phyloP scores from a whole-genome alignment of 2,113 vertebrate species.

The Corythornis madagascariensis region DNA sequence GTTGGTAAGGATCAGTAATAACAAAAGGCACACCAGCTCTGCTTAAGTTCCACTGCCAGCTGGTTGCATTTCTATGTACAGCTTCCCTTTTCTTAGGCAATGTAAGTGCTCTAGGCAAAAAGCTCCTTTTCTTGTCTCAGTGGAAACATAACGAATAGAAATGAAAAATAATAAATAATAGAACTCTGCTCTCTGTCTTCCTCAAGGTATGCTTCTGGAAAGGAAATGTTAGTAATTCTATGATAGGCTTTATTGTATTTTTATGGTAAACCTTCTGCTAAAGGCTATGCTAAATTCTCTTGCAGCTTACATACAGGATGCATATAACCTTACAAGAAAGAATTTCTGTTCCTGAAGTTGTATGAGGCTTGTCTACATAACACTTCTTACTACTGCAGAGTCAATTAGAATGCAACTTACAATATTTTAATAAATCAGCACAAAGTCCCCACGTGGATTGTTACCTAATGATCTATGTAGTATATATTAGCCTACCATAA shows the following conservation, averaged over 20 bases:
- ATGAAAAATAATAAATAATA: background rate
- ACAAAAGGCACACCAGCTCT: background rate
- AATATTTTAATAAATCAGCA: background rate
- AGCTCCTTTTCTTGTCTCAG: background rate
- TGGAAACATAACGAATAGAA: background rate
- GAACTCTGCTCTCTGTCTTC: background rate
- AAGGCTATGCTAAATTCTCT: background rate
- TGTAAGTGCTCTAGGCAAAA: background rate
- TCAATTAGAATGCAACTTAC: background rate
- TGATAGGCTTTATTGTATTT: background rate
- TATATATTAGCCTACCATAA: background rate
- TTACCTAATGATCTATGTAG: conserved; percentile 1
- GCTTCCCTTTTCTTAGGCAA: background rate
- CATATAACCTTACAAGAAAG: background rate
- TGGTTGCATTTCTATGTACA: background rate
- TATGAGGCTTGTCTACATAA: background rate
- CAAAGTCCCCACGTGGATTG: background rate
- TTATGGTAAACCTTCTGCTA: background rate
- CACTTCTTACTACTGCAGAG: background rate
- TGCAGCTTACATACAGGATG: background rate
- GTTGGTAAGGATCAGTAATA: background rate
- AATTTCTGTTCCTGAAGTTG: background rate
- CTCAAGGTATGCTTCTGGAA: background rate
- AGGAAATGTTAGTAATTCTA: background rate
- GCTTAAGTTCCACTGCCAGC: background rate